phyloP scores from a whole-genome alignment of 2,888 invertebrate species.

The Oxyscelio sp. region DNA sequence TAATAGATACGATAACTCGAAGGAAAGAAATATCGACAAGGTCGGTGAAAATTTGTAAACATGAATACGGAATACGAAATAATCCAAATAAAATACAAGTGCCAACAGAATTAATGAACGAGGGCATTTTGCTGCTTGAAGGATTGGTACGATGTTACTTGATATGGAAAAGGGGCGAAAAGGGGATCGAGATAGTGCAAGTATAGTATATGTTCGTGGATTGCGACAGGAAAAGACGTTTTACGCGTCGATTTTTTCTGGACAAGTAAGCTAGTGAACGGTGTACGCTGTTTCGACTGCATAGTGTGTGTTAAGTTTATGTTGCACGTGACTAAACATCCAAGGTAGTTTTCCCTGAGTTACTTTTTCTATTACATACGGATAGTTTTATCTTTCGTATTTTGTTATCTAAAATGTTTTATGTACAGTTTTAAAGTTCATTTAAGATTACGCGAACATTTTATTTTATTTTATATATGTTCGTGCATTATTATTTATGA shows the following conservation, averaged over 20 bases:
- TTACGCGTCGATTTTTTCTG: conserved; percentile 74
- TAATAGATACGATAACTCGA: too few relatives aligned
- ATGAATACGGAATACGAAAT: too few relatives aligned
- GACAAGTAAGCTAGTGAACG: conserved; percentile 15
- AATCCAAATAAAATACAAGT: not conserved
- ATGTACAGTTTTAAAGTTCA: conserved; percentile 18
- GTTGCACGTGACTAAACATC: conserved; percentile 37
- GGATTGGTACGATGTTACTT: conserved; percentile 78
- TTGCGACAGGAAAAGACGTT: conserved; percentile 70
- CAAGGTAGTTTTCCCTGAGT: conserved; percentile 26
- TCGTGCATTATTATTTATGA: too few relatives aligned
- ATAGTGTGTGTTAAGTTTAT: conserved; percentile 1
- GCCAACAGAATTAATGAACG: conserved; percentile 4
- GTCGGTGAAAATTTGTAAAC: too few relatives aligned
- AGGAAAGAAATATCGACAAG: too few relatives aligned
- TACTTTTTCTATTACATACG: conserved; percentile 46
- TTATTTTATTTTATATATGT: conserved; percentile 30
- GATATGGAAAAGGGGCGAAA: conserved; percentile 75
- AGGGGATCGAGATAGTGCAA: conserved; percentile 45
- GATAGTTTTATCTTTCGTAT: conserved; percentile 23
- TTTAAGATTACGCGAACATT: conserved; percentile 14
- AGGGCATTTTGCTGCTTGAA: conserved; percentile 61
- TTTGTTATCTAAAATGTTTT: conserved; percentile 23
- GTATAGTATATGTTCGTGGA: conserved; percentile 43
- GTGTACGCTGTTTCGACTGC: not conserved